Percentiles rank a stretch among this genome's conserved stretches.
phyloP scores from a whole-genome alignment of 30 jellyfish, hydroid and myxozoan species.

The Hydra vulgaris region DNA sequence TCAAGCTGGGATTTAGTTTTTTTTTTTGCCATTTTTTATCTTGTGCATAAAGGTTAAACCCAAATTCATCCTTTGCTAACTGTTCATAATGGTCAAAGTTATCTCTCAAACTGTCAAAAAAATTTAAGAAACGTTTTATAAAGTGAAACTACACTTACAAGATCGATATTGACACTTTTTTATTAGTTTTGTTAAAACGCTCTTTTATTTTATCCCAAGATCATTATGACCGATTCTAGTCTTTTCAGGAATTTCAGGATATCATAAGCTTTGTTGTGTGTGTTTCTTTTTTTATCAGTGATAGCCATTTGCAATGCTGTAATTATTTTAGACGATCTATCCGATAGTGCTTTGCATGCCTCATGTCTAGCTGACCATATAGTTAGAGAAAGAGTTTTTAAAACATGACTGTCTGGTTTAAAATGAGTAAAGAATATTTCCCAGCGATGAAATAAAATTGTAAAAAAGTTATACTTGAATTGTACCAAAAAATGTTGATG shows the following conservation, averaged over 20 bases:
- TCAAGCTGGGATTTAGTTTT: not conserved
- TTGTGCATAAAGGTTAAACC: not conserved
- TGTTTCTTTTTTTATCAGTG: not conserved
- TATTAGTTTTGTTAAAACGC: not conserved
- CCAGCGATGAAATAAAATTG: not conserved
- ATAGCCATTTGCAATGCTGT: not conserved
- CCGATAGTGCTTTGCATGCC: not conserved
- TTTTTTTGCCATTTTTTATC: not conserved
- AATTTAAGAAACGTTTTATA: not conserved
- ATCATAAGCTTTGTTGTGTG: not conserved
- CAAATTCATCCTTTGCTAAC: not conserved
- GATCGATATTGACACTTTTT: not conserved
- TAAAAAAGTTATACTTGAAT: not conserved
- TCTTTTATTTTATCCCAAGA: not conserved
- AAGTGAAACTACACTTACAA: not conserved
- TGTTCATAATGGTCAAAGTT: not conserved
- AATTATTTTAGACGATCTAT: not conserved
- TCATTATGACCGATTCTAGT: not conserved
- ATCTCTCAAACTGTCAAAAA: not conserved
- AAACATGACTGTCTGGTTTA: not conserved
- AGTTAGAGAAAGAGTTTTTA: not conserved
- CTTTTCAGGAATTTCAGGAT: not conserved
- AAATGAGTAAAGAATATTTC: not conserved
- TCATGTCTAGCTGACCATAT: not conserved
- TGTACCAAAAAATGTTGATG: not conserved